phyloP scores from a whole-genome alignment of 2,113 vertebrate genomes.

The Nibea albiflora region DNA sequence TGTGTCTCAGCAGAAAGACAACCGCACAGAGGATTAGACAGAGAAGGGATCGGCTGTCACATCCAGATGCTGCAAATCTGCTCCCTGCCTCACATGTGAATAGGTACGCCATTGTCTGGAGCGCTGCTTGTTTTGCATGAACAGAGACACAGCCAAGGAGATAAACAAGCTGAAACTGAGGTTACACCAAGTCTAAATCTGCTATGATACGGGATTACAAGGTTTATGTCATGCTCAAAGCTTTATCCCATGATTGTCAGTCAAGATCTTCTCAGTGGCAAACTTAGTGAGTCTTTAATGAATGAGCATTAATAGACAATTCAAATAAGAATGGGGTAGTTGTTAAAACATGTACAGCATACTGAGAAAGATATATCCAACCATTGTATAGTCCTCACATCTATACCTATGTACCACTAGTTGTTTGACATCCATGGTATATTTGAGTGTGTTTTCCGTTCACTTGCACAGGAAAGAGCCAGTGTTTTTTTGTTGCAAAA shows the following conservation, averaged over 20 bases:
- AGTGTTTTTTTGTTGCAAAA: neutral
- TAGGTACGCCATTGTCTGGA: conserved; percentile 72
- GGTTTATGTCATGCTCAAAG: conserved; percentile 74
- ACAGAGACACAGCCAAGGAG: conserved; percentile 58
- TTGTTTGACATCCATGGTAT: neutral
- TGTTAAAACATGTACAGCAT: conserved; percentile 32
- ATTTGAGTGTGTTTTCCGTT: neutral
- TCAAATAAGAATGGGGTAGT: conserved; percentile 39
- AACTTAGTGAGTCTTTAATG: conserved; percentile 67
- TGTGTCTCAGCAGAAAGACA: conserved; percentile 66
- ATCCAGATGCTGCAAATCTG: conserved; percentile 77
- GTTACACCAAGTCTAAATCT: conserved; percentile 66
- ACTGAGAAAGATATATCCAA: neutral
- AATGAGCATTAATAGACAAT: conserved; percentile 50
- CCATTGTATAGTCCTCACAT: neutral
- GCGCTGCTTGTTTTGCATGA: conserved; percentile 67
- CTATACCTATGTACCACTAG: neutral
- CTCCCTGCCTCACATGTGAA: conserved; percentile 66
- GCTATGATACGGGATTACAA: conserved; percentile 79
- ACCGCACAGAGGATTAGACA: conserved; percentile 66
- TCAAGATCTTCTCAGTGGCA: conserved; percentile 70
- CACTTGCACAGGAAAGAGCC: conserved; percentile 35
- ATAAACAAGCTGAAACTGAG: conserved; percentile 67
- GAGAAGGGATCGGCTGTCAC: conserved; percentile 62
- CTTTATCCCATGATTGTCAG: conserved; percentile 74